These are phyloP conservation scores for Teleogryllus oceanicus DNA, from an alignment of 2,888 invertebrate species.

Conservation along the genomic window DNA sequence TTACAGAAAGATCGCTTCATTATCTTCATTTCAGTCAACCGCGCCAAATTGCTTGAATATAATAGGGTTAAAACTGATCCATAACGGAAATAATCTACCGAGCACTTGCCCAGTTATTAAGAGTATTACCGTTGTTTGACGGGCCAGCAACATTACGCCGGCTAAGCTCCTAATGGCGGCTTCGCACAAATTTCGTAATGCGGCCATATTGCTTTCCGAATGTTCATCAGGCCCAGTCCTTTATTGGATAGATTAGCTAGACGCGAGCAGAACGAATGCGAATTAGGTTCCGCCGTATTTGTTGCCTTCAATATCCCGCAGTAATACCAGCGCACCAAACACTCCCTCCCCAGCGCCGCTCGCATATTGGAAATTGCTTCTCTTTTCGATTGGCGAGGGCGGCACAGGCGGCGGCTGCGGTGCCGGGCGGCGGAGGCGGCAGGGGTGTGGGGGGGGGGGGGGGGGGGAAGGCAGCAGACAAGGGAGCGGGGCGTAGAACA, in stretches of 20 bases:
- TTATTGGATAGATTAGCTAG: constrained; percentile 18
- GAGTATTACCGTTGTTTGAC: constrained; percentile 9
- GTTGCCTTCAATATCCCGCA: constrained; percentile 10
- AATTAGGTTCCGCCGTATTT: constrained; percentile 4
- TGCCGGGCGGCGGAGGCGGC: neutral
- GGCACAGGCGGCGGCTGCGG: neutral
- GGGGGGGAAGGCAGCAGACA: no score
- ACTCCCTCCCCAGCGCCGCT: neutral
- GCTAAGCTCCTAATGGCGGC: constrained; percentile 18
- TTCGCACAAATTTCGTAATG: neutral
- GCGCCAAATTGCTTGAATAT: constrained; percentile 8
- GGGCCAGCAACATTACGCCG: neutral
- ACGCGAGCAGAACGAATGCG: neutral
- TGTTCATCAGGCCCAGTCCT: constrained; percentile 1
- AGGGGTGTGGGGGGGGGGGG: neutral
- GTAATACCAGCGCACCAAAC: constrained; percentile 7
- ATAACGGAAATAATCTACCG: constrained; percentile 1
- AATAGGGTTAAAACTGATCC: neutral
- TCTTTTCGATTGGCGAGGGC: neutral
- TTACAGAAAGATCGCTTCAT: neutral
- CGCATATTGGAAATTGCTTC: neutral
- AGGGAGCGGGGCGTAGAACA: no score
- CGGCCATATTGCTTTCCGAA: neutral
- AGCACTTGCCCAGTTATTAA: neutral
- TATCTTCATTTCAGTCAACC: neutral